Evolutionary conservation across 92 coral and sea anemone genomes (phyloP).

Genomic region (Ricordea florida): DNA sequence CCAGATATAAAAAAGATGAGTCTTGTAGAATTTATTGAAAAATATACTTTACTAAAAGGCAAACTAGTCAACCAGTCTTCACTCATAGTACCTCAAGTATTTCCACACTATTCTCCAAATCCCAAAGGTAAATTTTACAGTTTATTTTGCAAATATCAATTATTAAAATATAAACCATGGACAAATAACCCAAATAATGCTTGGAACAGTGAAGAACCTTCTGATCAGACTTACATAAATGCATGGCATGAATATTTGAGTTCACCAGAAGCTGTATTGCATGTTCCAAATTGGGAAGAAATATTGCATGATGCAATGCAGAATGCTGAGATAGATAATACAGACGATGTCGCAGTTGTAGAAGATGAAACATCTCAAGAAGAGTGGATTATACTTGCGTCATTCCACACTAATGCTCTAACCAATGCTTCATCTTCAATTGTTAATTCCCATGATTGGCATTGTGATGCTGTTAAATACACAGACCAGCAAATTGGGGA

Average conservation of each 20-base stretch:
- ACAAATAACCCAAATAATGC: constrained; percentile 49
- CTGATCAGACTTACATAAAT: constrained; percentile 20
- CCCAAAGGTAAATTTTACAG: constrained; percentile 47
- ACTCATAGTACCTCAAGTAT: constrained; percentile 30
- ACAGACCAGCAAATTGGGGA: constrained; percentile 61
- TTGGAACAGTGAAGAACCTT: constrained; percentile 46
- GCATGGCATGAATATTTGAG: constrained; percentile 45
- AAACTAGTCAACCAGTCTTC: constrained; percentile 52
- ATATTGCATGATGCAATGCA: constrained; percentile 17
- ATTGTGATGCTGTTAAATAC: constrained; percentile 29
- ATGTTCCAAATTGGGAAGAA: constrained; percentile 45
- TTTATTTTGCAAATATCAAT: constrained; percentile 49
- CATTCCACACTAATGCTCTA: constrained; percentile 5
- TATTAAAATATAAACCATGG: constrained; percentile 61
- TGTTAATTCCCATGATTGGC: constrained; percentile 49
- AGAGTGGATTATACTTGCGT: constrained; percentile 57
- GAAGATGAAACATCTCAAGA: constrained; percentile 32
- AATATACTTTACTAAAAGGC: constrained; percentile 25
- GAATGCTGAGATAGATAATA: constrained; percentile 26
- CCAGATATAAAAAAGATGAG: constrained; percentile 39
- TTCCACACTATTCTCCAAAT: constrained; percentile 51
- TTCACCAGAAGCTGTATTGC: constrained; percentile 26
- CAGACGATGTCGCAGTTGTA: constrained; percentile 2
- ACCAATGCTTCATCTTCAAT: constrained; percentile 13
- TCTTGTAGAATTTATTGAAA: constrained; percentile 17